Evolutionary conservation across 2,888 invertebrate genomes (phyloP).

Genomic region (Euzophera pinguis): DNA sequence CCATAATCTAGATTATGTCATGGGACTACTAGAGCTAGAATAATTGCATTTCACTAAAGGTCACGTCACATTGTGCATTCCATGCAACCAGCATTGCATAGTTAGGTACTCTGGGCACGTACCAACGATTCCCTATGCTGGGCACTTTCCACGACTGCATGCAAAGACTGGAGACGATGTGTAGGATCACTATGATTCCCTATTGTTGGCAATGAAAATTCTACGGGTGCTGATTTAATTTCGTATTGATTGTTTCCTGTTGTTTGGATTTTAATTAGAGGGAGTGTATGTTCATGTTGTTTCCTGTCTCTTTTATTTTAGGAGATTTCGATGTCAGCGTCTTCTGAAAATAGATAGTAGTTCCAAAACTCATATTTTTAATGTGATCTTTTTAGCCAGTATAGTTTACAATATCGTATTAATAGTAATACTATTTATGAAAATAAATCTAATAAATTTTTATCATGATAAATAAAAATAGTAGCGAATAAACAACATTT

Average conservation of each 20-base stretch:
- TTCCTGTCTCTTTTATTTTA: no score
- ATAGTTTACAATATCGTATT: no score
- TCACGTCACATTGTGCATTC: conserved; percentile 36
- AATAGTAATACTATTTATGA: no score
- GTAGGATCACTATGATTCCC: conserved; percentile 62
- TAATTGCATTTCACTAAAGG: conserved; percentile 56
- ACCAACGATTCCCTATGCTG: conserved; percentile 58
- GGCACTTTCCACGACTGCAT: conserved; percentile 46
- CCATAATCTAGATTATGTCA: conserved; percentile 71
- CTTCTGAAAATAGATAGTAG: no score
- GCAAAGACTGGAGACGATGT: conserved; percentile 49
- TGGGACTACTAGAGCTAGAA: conserved; percentile 71
- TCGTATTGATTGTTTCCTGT: conserved; percentile 5
- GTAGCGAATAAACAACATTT: no score
- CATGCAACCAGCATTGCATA: conserved; percentile 35
- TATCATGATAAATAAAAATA: no score
- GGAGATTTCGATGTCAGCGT: no score
- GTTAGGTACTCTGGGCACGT: conserved; percentile 47
- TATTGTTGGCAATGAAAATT: conserved; percentile 11
- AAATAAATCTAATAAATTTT: no score
- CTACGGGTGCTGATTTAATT: not conserved
- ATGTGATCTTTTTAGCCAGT: no score
- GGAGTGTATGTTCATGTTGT: not conserved
- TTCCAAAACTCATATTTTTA: no score
- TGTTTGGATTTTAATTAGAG: not conserved